These are phyloP conservation scores for Macrochelys suwanniensis DNA, from an alignment of 2,797 vertebrate species.

Conservation along the genomic window DNA sequence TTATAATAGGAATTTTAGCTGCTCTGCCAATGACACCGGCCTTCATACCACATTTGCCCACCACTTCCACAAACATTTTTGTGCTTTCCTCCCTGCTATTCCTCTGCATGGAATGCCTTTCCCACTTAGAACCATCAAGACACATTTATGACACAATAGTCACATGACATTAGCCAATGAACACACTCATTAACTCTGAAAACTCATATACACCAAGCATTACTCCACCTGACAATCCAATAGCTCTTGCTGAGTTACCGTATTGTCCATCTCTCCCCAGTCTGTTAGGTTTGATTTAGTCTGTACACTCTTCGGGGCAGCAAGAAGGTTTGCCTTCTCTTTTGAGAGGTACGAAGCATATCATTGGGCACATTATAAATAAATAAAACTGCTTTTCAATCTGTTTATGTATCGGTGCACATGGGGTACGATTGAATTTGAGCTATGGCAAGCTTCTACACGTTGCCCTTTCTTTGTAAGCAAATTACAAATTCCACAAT, in stretches of 20 bases:
- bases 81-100: neutral
- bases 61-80: neutral
- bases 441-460: neutral
- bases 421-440: neutral
- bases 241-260: neutral
- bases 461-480: neutral
- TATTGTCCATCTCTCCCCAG: neutral
- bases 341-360: neutral
- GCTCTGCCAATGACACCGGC: neutral
- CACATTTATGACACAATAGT: neutral
- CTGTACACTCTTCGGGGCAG: neutral
- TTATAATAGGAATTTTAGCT: neutral
- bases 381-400: no score
- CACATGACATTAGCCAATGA: neutral
- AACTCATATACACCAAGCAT: neutral
- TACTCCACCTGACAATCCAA: neutral
- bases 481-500: neutral
- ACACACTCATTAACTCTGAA: neutral
- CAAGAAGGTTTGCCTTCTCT: neutral
- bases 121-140: neutral
- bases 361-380: neutral
- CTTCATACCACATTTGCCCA: neutral
- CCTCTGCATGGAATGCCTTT: neutral
- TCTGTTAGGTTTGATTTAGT: slow-evolving; percentile 1
- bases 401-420: neutral